Evolutionary conservation across 2,113 vertebrate species (phyloP).

Genomic region (Physeter macrocephalus): DNA sequence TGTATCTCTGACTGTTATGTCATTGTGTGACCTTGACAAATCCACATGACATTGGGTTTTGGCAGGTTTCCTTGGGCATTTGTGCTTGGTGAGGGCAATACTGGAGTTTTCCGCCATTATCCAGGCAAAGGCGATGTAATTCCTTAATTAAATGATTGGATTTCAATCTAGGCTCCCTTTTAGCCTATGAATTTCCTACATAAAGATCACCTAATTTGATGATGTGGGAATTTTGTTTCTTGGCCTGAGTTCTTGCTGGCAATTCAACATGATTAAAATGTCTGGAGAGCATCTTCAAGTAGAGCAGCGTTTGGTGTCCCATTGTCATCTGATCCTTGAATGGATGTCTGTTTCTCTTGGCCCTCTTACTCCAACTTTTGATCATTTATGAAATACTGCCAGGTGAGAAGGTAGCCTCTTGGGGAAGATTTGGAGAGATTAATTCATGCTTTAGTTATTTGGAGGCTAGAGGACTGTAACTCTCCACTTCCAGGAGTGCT

Average conservation of each 20-base stretch:
- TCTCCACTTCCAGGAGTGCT: not conserved
- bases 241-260: not conserved
- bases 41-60: not conserved
- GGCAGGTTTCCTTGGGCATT: not conserved
- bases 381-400: conserved; percentile 18
- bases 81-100: not conserved
- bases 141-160: conserved; percentile 22
- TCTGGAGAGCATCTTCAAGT: not conserved
- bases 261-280: not conserved
- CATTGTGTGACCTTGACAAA: not conserved
- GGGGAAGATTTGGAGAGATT: not conserved
- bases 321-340: not conserved
- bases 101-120: not conserved
- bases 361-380: not conserved
- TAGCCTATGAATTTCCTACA: not conserved
- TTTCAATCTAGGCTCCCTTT: not conserved
- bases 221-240: conserved; percentile 23
- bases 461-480: not conserved
- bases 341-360: not conserved
- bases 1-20: not conserved
- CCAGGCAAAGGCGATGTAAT: not conserved
- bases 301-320: not conserved
- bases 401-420: not conserved
- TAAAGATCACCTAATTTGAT: conserved; percentile 18
- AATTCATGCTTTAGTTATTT: not conserved